These are phyloP conservation scores for Platyscapa corneri DNA, from an alignment of 1,140 invertebrate genomes.

Conservation along the genomic window DNA sequence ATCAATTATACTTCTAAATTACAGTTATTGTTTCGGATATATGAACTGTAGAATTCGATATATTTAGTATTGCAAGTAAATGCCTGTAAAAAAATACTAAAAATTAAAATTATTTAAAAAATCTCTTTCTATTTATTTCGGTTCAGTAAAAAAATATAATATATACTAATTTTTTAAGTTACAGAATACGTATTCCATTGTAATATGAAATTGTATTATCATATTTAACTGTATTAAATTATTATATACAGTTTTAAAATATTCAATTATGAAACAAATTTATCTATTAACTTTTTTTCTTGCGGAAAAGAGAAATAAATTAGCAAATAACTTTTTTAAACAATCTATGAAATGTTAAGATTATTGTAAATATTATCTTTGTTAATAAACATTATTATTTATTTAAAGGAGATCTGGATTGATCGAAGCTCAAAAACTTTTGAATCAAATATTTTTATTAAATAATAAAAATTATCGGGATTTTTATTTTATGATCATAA, in stretches of 20 bases:
- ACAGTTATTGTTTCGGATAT: too few relatives aligned
- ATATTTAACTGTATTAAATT: conserved; percentile 23
- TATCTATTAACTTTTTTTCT: conserved; percentile 2
- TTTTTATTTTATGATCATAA: conserved; percentile 37
- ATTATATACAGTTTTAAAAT: conserved; percentile 27
- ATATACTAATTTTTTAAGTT: conserved; percentile 22
- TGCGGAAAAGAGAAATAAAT: neutral
- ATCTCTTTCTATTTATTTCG: too few relatives aligned
- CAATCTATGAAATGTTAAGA: neutral
- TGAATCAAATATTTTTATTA: neutral
- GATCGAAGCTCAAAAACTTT: neutral
- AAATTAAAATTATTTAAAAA: too few relatives aligned
- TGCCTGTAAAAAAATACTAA: too few relatives aligned
- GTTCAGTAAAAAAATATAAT: too few relatives aligned
- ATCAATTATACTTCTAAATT: too few relatives aligned
- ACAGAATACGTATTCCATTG: conserved; percentile 16
- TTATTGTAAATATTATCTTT: neutral
- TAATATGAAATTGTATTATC: conserved; percentile 11
- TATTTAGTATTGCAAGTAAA: too few relatives aligned
- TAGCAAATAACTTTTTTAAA: neutral
- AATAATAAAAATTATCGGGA: neutral
- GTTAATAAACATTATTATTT: neutral
- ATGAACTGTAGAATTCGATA: too few relatives aligned
- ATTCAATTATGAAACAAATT: too few relatives aligned
- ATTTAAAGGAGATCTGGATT: neutral